Base-by-base conservation (phyloP, 2,797 vertebrate genomes). In the Cyclura pinguis region DNA sequence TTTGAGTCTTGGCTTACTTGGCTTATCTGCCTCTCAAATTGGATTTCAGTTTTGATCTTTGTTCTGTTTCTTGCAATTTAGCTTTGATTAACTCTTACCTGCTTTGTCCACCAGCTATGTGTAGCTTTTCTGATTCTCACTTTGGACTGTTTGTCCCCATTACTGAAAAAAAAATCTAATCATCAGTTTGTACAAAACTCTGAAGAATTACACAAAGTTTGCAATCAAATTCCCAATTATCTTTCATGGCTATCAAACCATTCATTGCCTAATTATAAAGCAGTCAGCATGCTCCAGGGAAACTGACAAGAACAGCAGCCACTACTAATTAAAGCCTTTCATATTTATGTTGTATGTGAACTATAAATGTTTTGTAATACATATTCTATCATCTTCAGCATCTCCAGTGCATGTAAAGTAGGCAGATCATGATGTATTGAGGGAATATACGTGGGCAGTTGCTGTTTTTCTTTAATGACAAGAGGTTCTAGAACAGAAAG, bases 341-440 rank as follows among this genome's bases (percentile, higher is more conserved):
- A 88, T 87, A 1, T 12, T 29, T 38, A 50, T 59, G 76, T 62
- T 69, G 35, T 80, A 50, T 72, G 35, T 38, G 62, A 59, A 80
- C 83, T 90, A 93, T 90, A 13, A 90, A 59, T 84, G 86, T 52
- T 90, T 91, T 29, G 67, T 69, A 32, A 69, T 32, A 59, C 86
- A 84, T 1, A 24, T 29, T 52, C 5, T 69, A 8, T 86, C 38
- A 38, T 38, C 8, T 52, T 59, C 93, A 27, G 55, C 52, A 13
- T 18, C 78, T 32, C 52, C 64, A 64, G 82, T 52, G 13, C 50
- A 69, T 38, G 47, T 38, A 47, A 73, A 35, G 72, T 52, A 67
- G 42, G 59, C 22, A 18, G 42, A 52, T 64, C 50, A 87, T 1
- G 16, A 78, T 64, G 16, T 22, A 78, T 20, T 24, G 32, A 78